Base-by-base conservation (phyloP, 1,140 invertebrate species). In the Melitaea cinxia region DNA sequence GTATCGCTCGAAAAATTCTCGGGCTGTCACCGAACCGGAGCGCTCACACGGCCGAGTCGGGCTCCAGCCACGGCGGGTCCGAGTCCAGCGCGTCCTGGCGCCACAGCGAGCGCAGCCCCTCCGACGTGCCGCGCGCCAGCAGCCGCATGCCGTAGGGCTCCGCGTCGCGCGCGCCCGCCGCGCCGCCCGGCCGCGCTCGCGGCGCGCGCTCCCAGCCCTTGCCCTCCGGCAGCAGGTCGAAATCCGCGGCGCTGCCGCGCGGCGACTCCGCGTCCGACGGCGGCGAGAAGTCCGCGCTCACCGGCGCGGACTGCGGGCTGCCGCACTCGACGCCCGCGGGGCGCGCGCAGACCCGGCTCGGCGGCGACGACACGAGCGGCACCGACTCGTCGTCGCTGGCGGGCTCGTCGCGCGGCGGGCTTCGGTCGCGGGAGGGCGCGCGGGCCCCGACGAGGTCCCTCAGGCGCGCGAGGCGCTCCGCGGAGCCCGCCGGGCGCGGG, bases 341-440 rank as follows among this genome's bases (percentile, higher is more conserved):
- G 2, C 59, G n/a, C 56, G 53, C 49, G 50, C 19, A 26, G 67
- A 52, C 50, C 12, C 4, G 21, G 68, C 61, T 56, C 10, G 59
- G 50, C 15, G 68, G 61, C 19, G 79, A 75, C n/a, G 72, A 73
- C 5, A 94, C 93, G 4, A 94, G 84, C 19, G 93, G 94, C 9
- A 93, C 94, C 0, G 93, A 93, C 73, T 94, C 94, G 70, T 94
- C 93, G 70, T 94, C 93, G 75, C 91, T 92, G n/a, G 85, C 52
- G 45, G 78, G 72, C 30, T 80, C 78, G 23, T 86, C 63, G 58
- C 78, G 65, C 54, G 80, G 45, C 66, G 80, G 59, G 65, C 82
- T 70, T 35, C 73, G 65, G 10, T 88, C 83, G 26, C 83, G 82
- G 15, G 83, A 81, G 64, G 68, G 42, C 14, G 78, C 82, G 68